Percentiles rank a stretch among this genome's conserved stretches.
Conservation (phyloP, 2,888 invertebrate species). For the Patella depressa region DNA sequence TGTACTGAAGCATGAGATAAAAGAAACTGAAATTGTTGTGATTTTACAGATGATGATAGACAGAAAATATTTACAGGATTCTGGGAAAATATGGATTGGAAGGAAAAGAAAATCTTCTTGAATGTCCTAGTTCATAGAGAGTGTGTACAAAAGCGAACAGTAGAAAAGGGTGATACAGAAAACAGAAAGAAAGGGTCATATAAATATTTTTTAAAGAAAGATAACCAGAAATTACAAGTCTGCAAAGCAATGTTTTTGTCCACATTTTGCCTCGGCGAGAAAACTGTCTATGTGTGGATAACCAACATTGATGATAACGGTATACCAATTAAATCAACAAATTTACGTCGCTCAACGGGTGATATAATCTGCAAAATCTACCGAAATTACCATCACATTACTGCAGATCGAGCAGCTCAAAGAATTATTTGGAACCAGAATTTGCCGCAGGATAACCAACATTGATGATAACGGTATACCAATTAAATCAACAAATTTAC, state of each 20-base stretch:
- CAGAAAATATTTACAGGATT: neutral
- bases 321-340: conserved; percentile 2
- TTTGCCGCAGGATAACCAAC: neutral
- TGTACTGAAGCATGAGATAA: neutral
- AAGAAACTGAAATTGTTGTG: neutral
- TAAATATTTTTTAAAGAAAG: neutral
- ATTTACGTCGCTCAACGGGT: neutral
- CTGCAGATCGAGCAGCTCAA: neutral
- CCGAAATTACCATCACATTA: conserved; percentile 19
- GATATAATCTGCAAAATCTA: neutral
- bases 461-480: too few species aligned
- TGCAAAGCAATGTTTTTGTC: conserved; percentile 15
- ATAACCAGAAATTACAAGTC: conserved; percentile 5
- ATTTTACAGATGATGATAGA: neutral
- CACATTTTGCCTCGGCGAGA: conserved; percentile 7
- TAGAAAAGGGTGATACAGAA: neutral
- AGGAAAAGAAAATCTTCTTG: neutral
- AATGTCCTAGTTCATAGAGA: neutral
- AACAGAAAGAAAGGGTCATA: neutral
- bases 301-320: neutral
- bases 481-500: too few species aligned
- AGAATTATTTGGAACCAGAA: conserved; percentile 5
- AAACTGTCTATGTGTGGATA: conserved; percentile 11
- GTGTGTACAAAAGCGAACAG: neutral
- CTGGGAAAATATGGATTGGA: conserved; percentile 2